Evolutionary conservation across 2,113 vertebrate genomes (phyloP).

Genomic region (Thalassoma bifasciatum): DNA sequence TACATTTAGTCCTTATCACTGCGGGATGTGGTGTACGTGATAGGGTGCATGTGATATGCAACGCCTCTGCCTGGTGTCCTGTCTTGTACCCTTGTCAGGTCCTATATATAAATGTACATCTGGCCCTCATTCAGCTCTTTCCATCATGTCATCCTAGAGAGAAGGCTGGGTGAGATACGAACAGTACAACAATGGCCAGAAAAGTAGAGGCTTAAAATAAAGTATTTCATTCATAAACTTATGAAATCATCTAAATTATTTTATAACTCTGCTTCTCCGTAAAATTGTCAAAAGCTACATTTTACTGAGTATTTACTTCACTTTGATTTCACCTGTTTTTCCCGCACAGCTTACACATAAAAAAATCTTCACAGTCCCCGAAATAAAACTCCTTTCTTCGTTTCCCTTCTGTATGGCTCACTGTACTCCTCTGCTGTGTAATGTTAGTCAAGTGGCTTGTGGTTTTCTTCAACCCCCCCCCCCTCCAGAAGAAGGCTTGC

Average conservation of each 20-base stretch:
- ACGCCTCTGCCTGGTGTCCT: conserved; percentile 59
- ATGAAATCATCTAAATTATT: too few relatives aligned
- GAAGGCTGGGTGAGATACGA: conserved; percentile 31
- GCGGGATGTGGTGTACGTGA: conserved; percentile 58
- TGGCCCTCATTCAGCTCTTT: conserved; percentile 64
- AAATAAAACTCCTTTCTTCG: conserved; percentile 10
- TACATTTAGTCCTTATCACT: conserved; percentile 44
- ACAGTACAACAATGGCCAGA: conserved; percentile 23
- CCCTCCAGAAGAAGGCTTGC: conserved; percentile 74
- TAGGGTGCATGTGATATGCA: conserved; percentile 55
- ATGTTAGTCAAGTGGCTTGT: conserved; percentile 71
- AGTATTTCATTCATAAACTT: too few relatives aligned
- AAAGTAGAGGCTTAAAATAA: too few relatives aligned
- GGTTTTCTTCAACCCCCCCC: conserved; percentile 69
- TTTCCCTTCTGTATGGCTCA: conserved; percentile 35
- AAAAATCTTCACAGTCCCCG: background rate
- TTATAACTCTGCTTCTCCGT: too few relatives aligned
- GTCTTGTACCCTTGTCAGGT: conserved; percentile 61
- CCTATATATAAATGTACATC: conserved; percentile 72
- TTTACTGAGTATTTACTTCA: too few relatives aligned
- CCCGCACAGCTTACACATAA: conserved; percentile 22
- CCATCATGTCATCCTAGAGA: conserved; percentile 71
- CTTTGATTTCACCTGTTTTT: conserved; percentile 2
- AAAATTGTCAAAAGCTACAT: too few relatives aligned
- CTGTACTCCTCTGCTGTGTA: conserved; percentile 56